Percentiles rank a stretch among this genome's conserved stretches.
Conservation (phyloP, 2,797 vertebrate genomes). For the Pristis pectinata region DNA sequence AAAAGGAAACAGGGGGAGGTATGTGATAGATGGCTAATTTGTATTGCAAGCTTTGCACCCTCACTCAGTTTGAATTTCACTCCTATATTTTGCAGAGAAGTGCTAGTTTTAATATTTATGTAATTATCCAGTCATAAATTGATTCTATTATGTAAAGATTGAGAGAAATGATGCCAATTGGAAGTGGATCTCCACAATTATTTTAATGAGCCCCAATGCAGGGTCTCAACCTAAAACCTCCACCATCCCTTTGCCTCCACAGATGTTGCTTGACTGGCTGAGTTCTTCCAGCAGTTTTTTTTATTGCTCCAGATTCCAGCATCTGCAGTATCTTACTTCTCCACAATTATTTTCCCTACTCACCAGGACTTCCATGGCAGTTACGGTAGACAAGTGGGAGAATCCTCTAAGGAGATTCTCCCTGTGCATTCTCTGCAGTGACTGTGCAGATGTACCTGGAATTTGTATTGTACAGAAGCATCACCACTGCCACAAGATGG, state of each 20-base stretch:
- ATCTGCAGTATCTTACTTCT: too few species aligned
- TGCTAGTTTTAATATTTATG: background rate
- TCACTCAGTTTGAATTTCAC: background rate
- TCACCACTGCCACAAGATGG: background rate
- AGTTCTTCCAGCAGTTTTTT: too few species aligned
- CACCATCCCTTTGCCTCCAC: too few species aligned
- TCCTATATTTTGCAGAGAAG: background rate
- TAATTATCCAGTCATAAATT: background rate
- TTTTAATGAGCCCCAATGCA: too few species aligned
- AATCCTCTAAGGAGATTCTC: background rate
- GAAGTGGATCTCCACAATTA: background rate
- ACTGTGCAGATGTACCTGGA: background rate
- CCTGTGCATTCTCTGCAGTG: background rate
- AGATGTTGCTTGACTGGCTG: too few species aligned
- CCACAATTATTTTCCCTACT: background rate
- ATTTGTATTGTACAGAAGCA: background rate
- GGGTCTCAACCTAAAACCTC: too few species aligned
- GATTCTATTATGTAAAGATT: background rate
- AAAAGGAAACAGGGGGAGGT: too few species aligned
- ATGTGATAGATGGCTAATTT: background rate
- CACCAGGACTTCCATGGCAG: too few species aligned
- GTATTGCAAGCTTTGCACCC: background rate
- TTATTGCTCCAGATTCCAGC: too few species aligned
- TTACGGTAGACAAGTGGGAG: background rate
- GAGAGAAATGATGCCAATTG: background rate